A percentile compares a stretch with the other conserved stretches of the same genome.
phyloP scores from a whole-genome alignment of 2,113 vertebrate genomes.

The Podiceps cristatus region DNA sequence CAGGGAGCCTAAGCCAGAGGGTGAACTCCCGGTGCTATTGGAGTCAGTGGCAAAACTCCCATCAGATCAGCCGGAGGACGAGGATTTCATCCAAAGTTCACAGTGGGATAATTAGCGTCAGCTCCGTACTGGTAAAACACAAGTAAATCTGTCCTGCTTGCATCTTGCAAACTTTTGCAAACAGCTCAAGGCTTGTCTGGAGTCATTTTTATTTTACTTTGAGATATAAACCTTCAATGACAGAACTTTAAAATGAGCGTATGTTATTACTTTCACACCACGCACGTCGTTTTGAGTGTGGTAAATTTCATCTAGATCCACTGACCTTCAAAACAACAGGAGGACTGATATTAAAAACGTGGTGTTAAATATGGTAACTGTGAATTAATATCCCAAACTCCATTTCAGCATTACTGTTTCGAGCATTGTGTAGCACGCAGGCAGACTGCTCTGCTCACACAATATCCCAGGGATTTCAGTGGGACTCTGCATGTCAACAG shows the following conservation, averaged over 20 bases:
- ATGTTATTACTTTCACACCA: neutral
- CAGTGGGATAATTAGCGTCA: conserved; percentile 24
- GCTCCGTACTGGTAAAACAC: neutral
- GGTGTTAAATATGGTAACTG: conserved; percentile 8
- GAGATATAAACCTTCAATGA: neutral
- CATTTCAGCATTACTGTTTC: neutral
- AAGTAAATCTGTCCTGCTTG: neutral
- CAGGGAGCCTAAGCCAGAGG: neutral
- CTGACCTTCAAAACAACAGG: conserved; percentile 38
- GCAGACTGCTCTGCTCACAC: neutral
- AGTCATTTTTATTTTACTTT: neutral
- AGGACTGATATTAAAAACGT: neutral
- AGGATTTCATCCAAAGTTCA: conserved; percentile 44
- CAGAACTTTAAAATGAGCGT: neutral
- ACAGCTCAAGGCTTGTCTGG: neutral
- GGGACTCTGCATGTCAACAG: conserved; percentile 56
- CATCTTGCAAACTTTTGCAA: neutral
- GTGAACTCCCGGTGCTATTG: neutral
- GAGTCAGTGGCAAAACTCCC: conserved; percentile 27
- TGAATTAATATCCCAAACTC: conserved; percentile 15
- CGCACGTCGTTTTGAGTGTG: neutral
- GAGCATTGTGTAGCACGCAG: neutral
- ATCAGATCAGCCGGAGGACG: neutral
- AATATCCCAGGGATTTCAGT: conserved; percentile 54
- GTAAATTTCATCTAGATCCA: neutral